These are phyloP conservation scores for Scomber japonicus DNA, from an alignment of 2,113 vertebrate species.

Conservation along the genomic window DNA sequence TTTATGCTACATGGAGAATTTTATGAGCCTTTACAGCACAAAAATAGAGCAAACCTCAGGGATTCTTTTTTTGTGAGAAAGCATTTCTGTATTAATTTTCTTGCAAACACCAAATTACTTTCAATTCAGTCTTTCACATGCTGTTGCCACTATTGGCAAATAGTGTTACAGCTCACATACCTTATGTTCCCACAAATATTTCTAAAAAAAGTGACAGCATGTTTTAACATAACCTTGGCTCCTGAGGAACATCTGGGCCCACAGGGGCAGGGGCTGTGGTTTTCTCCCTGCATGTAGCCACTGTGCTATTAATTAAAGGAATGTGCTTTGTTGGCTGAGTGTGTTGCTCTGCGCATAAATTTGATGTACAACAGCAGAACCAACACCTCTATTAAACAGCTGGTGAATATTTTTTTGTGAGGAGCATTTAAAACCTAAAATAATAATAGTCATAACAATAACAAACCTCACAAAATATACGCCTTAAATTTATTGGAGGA, in stretches of 20 bases:
- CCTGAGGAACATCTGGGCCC: conserved; percentile 53
- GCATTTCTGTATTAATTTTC: conserved; percentile 41
- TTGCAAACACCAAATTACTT: conserved; percentile 56
- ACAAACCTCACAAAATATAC: not conserved
- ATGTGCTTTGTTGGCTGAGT: conserved; percentile 79
- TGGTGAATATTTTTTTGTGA: conserved; percentile 59
- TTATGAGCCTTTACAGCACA: conserved; percentile 12
- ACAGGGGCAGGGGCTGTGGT: conserved; percentile 57
- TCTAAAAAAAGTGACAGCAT: conserved; percentile 44
- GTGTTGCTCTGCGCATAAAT: conserved; percentile 74
- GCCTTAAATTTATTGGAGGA: not conserved
- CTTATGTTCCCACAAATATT: conserved; percentile 58
- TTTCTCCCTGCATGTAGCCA: conserved; percentile 71
- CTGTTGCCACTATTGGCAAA: conserved; percentile 29
- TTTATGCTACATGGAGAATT: conserved; percentile 34
- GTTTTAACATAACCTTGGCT: conserved; percentile 60
- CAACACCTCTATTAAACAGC: conserved; percentile 73
- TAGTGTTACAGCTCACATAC: conserved; percentile 11
- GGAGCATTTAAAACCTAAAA: conserved; percentile 46
- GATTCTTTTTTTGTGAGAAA: conserved; percentile 2
- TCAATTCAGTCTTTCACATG: conserved; percentile 15
- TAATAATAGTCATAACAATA: conserved; percentile 48
- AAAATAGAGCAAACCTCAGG: conserved; percentile 22
- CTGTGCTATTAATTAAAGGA: conserved; percentile 82
- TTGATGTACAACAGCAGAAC: conserved; percentile 58